Base-by-base conservation (phyloP, 2,113 vertebrate species). In the Barbus barbus region DNA sequence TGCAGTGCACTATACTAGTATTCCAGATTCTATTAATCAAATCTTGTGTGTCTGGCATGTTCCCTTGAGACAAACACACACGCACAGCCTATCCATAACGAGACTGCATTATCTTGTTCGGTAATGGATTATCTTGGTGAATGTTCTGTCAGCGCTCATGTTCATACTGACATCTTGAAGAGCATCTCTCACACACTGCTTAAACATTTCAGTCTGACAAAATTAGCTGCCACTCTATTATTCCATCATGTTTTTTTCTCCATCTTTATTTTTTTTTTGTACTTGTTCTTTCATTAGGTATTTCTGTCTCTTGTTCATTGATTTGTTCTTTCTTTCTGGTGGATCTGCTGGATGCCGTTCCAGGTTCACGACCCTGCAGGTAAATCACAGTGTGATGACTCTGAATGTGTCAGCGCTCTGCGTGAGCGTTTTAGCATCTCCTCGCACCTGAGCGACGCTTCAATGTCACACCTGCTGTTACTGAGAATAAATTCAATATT, bases 121-220 rank as follows among this genome's bases (percentile, higher is more conserved):
- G 76, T 80, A 80, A 83, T 86, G 24, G 67, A 80, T 83, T 83
- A 63, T 58, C 31, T 67, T 60, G 28, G 81, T 63, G 33, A 71
- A 56, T 67, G 82, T 31, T 63, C 69, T 65, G 85, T 63, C 85
- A 51, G n/a, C 13, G 65, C 22, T 63, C 26, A 36, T 75, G 71
- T 83, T 63, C 28, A 56, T 61, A 63, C 69, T 33, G 36, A 83
- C 81, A 53, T n/a, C 53, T 24, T 48, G 13, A 56, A 82, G 14
- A 72, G 53, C 36, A 33, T 20, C 53, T 56, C n/a, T 46, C 24
- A 72, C 67, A 61, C 53, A 74, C 56, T 24, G 72, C 7, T 28
- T 46, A 46, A 18, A 16, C 24, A 48, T 74, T 8, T 9, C 46
- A 20, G 73, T 53, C 14, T 11, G 26, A 20, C 24, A 51, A 51